phyloP scores from a whole-genome alignment of 2,113 vertebrate species.

The Meles meles region DNA sequence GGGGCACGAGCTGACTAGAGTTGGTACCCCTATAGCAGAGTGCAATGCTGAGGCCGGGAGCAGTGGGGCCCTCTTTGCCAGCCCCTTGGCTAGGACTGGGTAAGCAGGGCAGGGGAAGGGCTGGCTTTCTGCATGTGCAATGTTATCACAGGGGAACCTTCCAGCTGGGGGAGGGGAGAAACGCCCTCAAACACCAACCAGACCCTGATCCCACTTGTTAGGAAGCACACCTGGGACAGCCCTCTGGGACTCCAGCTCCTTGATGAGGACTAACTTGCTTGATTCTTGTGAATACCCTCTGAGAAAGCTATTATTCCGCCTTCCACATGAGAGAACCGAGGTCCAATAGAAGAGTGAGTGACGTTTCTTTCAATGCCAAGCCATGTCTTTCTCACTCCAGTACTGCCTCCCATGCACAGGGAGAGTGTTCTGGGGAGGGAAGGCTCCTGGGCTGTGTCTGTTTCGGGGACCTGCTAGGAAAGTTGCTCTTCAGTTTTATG shows the following conservation, averaged over 20 bases:
- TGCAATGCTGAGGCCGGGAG: fast-evolving
- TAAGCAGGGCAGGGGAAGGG: not conserved
- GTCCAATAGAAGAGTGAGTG: not conserved
- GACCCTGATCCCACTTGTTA: too few species aligned
- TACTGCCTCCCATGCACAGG: not conserved
- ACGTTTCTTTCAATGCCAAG: not conserved
- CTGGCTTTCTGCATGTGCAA: not conserved
- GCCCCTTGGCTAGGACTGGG: not conserved
- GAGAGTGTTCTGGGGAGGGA: not conserved
- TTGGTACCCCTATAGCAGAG: not conserved
- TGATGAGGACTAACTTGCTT: not conserved
- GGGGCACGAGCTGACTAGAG: not conserved
- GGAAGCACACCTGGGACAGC: not conserved
- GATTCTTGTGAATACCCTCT: not conserved
- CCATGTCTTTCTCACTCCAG: not conserved
- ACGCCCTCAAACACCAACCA: not conserved
- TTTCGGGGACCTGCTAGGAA: not conserved
- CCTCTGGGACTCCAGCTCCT: not conserved
- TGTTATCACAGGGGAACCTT: too few species aligned
- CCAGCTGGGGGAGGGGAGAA: not conserved
- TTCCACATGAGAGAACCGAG: not conserved
- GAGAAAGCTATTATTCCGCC: not conserved
- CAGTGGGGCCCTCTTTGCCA: not conserved
- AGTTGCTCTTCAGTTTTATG: not conserved
- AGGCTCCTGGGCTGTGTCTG: too few species aligned